Evolutionary conservation across 2,113 vertebrate genomes (phyloP), one percentile per base, ranked within the genome.

Genomic region (Procavia capensis): DNA sequence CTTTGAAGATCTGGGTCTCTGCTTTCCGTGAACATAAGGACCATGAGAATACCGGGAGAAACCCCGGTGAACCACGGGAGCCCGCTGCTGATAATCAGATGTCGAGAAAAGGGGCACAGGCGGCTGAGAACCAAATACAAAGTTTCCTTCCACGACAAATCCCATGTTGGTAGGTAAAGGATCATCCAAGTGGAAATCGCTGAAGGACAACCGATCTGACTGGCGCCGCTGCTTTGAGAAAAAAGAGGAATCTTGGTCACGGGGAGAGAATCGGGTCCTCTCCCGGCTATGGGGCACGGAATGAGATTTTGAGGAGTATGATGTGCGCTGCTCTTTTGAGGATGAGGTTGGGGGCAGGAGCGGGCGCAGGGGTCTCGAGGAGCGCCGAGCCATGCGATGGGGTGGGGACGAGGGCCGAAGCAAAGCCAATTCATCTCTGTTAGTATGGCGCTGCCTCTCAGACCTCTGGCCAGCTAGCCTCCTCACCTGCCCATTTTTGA

Each of bases 51-150:
- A 36, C 24, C 68, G 72, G 1, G 54, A 82, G 24, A 92, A 96
- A 6, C 96, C 96, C 36, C 94, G 94, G 1, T 97, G 84, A 16
- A 97, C 85, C 39, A 89, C 57, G 3, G 92, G 96, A n/a, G n/a
- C 54, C 4, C 0, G 36, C 19, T 61, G 93, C 79, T 64, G 91
- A 14, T 64, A 66, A 43, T 19, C 72, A 64, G 76, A 85, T 83
- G 79, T 8, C 50, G 36, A 36, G 9, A 68, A 54, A 70, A 0
- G 34, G 29, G 63, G 31, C 17, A 78, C 0, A 2, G 85, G 93
- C 0, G 68, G 88, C 63, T 57, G 94, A 24, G 82, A 43, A 31
- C 50, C 29, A 39, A 74, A 90, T 22, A 22, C 11, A 70, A 94
- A 96, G 64, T 87, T 74, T 8, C 22, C 27, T 27, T 96, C 36